Evolutionary conservation across 2,113 vertebrate genomes (phyloP).

Genomic region (Coregonus clupeaformis): DNA sequence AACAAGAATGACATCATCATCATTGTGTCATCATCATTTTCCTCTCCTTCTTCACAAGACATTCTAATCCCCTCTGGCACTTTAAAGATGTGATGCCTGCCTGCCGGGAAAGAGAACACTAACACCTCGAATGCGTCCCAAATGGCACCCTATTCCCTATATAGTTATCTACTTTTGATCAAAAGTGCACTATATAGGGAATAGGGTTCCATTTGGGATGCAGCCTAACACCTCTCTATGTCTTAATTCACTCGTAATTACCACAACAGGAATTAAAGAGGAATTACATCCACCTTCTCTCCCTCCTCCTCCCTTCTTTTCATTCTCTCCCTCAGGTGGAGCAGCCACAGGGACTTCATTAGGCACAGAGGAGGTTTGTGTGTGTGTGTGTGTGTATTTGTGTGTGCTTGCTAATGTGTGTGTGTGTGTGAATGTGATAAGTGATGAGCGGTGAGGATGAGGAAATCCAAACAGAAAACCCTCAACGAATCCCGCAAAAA

Average conservation of each 20-base stretch:
- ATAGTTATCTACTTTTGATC: too few relatives aligned
- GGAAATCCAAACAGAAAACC: neutral
- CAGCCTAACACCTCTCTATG: neutral
- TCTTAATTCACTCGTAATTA: constrained; percentile 37
- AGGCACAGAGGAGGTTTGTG: constrained; percentile 17
- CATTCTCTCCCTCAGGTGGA: constrained; percentile 6
- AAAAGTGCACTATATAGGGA: too few relatives aligned
- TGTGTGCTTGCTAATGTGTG: too few relatives aligned
- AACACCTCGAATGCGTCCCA: neutral
- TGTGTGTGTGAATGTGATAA: too few relatives aligned
- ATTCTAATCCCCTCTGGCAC: constrained; percentile 28
- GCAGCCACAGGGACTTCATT: constrained; percentile 45
- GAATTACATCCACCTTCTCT: constrained; percentile 27
- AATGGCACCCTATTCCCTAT: neutral
- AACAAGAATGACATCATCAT: neutral
- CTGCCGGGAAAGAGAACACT: neutral
- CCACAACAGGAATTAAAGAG: constrained; percentile 35
- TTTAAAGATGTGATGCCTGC: constrained; percentile 26
- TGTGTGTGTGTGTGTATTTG: neutral
- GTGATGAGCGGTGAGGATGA: neutral
- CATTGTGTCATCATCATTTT: constrained; percentile 20
- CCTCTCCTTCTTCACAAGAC: constrained; percentile 25
- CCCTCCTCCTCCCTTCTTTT: neutral
- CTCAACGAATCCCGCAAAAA: neutral
- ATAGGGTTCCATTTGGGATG: too few relatives aligned